Evolutionary conservation across 2,888 invertebrate species (phyloP), one percentile per base, ranked within the genome.

Genomic region (Mamestra brassicae): DNA sequence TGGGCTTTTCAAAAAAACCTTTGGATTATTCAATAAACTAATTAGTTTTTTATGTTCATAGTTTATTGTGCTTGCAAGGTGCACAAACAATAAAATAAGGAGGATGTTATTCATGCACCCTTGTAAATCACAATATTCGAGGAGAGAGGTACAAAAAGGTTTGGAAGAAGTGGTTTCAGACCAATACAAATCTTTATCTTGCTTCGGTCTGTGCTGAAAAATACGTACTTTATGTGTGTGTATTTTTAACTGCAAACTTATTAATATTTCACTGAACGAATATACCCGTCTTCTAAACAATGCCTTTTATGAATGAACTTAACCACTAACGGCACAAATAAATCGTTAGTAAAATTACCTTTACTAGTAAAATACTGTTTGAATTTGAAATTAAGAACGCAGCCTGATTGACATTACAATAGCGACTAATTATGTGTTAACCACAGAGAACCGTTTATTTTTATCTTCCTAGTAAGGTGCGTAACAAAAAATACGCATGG

Each of bases 341-440:
- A 75, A 61, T n/a, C 13, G 45, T 4, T n/a, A n/a, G 3, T 13
- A 60, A 60, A 72, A 72, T 60, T 52, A 42, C 50, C 17, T n/a
- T n/a, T 38, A 26, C 15, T 60, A 60, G 34, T 65, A 47, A 61
- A 70, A 60, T 42, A 50, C 54, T 26, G 26, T 76, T 57, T 36
- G 55, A 76, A 63, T 76, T 68, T 76, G 47, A 47, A 76, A 62
- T 63, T 63, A 36, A 52, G 69, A 76, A 77, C 69, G 50, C 42
- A 45, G n/a, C 11, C n/a, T 76, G 76, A 76, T 58, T 76, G 77
- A 69, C 70, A 58, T 77, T 76, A 69, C 45, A 76, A 76, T 76
- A 47, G 76, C 17, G 52, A 45, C 42, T 63, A 76, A 69, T 69
- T 69, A 38, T 57, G 45, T 76, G 15, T 36, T 63, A 36, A 62